These are phyloP conservation scores for Dolichallabes microphthalmus DNA, from an alignment of 2,113 vertebrate genomes.

Conservation along the genomic window DNA sequence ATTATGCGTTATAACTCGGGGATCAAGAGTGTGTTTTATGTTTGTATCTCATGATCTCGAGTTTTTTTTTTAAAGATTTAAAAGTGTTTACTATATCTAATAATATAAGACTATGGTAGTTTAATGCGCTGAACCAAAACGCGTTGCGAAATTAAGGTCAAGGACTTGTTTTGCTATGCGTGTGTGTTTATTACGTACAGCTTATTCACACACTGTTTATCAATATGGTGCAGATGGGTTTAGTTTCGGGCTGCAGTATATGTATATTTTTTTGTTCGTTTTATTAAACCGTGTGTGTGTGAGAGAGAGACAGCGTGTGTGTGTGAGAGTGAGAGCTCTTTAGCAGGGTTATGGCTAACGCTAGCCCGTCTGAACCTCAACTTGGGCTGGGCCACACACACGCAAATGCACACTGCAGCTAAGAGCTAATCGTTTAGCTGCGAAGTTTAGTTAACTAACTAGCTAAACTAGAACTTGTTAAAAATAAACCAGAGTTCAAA, in stretches of 20 bases:
- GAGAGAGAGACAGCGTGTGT: neutral
- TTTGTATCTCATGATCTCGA: too few relatives aligned
- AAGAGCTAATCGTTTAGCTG: neutral
- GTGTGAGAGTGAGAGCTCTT: neutral
- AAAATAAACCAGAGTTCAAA: too few relatives aligned
- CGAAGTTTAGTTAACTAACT: too few relatives aligned
- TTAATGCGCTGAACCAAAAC: neutral
- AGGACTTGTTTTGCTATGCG: neutral
- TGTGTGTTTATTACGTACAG: neutral
- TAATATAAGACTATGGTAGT: neutral
- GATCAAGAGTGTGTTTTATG: too few relatives aligned
- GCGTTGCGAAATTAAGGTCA: constrained; percentile 13
- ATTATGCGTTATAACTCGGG: neutral
- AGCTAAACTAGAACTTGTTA: too few relatives aligned
- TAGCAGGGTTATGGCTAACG: neutral
- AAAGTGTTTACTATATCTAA: neutral
- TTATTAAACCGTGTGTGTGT: neutral
- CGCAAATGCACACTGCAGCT: neutral
- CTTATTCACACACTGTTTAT: neutral
- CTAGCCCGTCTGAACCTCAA: constrained; percentile 1
- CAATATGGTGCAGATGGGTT: neutral
- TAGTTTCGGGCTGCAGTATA: neutral
- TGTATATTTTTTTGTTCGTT: neutral
- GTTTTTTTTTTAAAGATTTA: too few relatives aligned
- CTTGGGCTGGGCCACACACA: constrained; percentile 10